Base-by-base conservation (phyloP, 2,888 invertebrate genomes). In the Pterobdella sp. region DNA sequence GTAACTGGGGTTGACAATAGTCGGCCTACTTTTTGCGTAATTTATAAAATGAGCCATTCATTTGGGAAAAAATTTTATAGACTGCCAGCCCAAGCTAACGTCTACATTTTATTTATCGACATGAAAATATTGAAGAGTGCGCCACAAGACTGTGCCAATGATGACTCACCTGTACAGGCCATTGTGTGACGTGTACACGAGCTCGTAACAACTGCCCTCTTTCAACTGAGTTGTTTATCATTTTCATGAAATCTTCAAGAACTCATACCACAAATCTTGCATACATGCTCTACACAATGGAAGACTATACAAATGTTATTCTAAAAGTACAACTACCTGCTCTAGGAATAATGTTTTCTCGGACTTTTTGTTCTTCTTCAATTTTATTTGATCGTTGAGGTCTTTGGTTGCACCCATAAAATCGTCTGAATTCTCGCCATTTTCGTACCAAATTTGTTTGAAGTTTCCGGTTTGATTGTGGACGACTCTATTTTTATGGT, bases 171-270 rank as follows among this genome's bases (percentile, higher is more conserved):
- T 67, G 73, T 77, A 78, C 1, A 79, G 65, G 1, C 77, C 78
- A 56, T 73, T 75, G n/a, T 74, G 74, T 22, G 77, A 76, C 1
- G 79, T 78, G 18, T 77, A 60, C 31, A 78, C 79, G 2, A 79
- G 35, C 65, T 79, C 79, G 71, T 79, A 79, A n/a, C 42, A 34
- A 18, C 74, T 35, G 26, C 74, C 75, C 32, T 74, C 37, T 29
- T 74, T 22, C 29, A 78, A 35, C 78, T 78, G 73, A 26, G 73
- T 0, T 42, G 42, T 7, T 42, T 42, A 42, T 42, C 42, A 42
- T 18, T 42, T 14, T 42, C 42, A 42, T 42, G 10, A 42, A 14
- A 42, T 42, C 60, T n/a, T 18, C 34, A 31, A 4, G 10, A 56
- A 56, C 60, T 56, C 26, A 64, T 37, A 26, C 42, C 34, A 49